Evolutionary conservation across 1,140 invertebrate genomes (phyloP), one percentile per base, ranked within the genome.

Genomic region (Trinorchestia longiramus): DNA sequence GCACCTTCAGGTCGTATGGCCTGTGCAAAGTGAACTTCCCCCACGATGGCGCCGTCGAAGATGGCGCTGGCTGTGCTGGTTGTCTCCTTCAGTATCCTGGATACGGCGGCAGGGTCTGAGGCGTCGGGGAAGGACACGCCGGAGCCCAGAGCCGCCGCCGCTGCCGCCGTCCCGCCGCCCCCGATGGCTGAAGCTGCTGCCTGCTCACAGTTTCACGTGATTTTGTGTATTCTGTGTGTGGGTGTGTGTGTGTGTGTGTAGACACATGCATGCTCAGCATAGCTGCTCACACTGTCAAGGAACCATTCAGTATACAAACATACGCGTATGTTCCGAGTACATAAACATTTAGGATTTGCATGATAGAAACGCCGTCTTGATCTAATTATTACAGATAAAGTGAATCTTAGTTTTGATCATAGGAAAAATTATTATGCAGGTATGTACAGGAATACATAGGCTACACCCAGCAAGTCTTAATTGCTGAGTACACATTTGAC

Each of bases 11-110:
- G 8, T 3, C 15, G 44, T 4, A 17, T 45, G 92, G 92, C 43
- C 92, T 94, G 92, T 8, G 92, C 92, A 40, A 94, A 94, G 44
- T 94, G 47, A 11, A 94, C 44, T 47, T 94, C 92, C 41, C 92
- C 92, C 43, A 8, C 43, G 92, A 94, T 40, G 44, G 45, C 92
- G 4, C 92, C 92, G 41, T 45, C 43, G n/a, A 94, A 94, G 43
- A 94, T 94, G 43, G 92, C 92, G 43, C 43, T 44, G 40, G 92
- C 92, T 3, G 92, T 94, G 92, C 44, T 36, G 43, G 92, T 43
- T 6, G 92, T 94, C 19, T 47, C 36, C 36, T 19, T 43, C 43
- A 94, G 92, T 3, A 94, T 94, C 17, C 40, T 19, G 43, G 92
- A 43, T 3, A 94, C 92, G 40, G 92, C 92, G 8, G 6, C 44